Evolutionary conservation across 2,797 vertebrate species (phyloP), one percentile per base, ranked within the genome.

Genomic region (Platalea minor): DNA sequence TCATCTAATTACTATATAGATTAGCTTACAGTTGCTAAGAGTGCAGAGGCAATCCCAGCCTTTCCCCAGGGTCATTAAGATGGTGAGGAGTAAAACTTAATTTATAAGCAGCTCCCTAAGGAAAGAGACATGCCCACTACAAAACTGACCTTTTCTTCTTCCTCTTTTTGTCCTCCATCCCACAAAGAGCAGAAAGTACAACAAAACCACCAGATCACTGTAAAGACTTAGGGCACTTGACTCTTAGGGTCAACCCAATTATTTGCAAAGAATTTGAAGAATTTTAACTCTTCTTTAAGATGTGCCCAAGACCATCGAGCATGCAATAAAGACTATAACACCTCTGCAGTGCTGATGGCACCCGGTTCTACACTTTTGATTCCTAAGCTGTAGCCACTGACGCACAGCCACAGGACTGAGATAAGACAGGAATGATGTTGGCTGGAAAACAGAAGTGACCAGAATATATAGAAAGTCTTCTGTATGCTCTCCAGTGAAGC

Each of bases 31-130:
- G 68, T 80, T 80, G n/a, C 41, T 88, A 64, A 57, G 53, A 89
- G 11, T 25, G 50, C 65, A 88, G 31, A 91, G n/a, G 50, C 33
- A 91, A 80, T 48, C 37, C 70, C 61, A 92, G 45, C 3, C 60
- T 67, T 83, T 85, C 77, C 64, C 74, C 64, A 54, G 31, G 31
- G 60, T 33, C 50, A 64, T 70, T 73, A 91, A 85, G 33, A 89
- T 80, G 76, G 95, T 26, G 41, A 80, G 8, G 21, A 96, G 24
- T 54, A 91, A 91, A 96, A 95, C 57, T 88, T 82, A 76, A 91
- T 78, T 83, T 85, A 61, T 64, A 77, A 87, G 50, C 35, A 90
- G n/a, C 17, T 75, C 45, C 77, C 56, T 64, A 70, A 84, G 65
- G 61, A 88, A 91, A 54, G 50, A 90, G 28, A 73, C 5, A 81